Evolutionary conservation across 2,888 invertebrate genomes (phyloP).

Genomic region (Cybosia mesomella): DNA sequence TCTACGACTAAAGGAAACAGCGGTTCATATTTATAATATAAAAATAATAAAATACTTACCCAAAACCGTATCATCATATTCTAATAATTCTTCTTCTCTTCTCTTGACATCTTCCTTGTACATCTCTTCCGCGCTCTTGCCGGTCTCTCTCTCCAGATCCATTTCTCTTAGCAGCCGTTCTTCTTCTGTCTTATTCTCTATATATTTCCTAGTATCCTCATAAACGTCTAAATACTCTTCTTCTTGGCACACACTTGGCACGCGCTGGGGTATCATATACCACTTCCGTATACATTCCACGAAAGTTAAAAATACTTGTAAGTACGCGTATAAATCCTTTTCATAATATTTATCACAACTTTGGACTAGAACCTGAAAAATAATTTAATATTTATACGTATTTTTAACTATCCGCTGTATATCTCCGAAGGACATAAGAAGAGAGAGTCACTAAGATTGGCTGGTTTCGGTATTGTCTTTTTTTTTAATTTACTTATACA

Average conservation of each 20-base stretch:
- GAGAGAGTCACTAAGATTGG: too few relatives aligned
- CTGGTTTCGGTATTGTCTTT: too few relatives aligned
- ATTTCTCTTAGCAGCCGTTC: conserved; percentile 67
- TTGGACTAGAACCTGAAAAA: conserved; percentile 85
- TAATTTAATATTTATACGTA: neutral
- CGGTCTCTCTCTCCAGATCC: conserved; percentile 67
- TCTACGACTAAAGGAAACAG: too few relatives aligned
- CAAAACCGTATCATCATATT: conserved; percentile 73
- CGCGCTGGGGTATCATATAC: conserved; percentile 56
- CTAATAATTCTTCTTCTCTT: conserved; percentile 66
- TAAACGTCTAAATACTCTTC: conserved; percentile 62
- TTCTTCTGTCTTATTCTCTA: conserved; percentile 66
- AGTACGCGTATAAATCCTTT: conserved; percentile 87
- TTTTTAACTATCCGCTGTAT: too few relatives aligned
- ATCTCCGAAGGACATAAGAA: too few relatives aligned
- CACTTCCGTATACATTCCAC: conserved; percentile 88
- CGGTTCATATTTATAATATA: too few relatives aligned
- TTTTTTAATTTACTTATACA: too few relatives aligned
- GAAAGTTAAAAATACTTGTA: conserved; percentile 91
- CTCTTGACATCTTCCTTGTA: conserved; percentile 80
- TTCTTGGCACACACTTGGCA: conserved; percentile 9
- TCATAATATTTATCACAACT: conserved; percentile 88
- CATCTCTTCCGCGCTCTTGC: conserved; percentile 83
- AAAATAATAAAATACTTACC: conserved; percentile 62
- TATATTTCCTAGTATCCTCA: conserved; percentile 71